Conservation (phyloP, 64 coral and sea anemone species). For the Exaiptasia diaphana region DNA sequence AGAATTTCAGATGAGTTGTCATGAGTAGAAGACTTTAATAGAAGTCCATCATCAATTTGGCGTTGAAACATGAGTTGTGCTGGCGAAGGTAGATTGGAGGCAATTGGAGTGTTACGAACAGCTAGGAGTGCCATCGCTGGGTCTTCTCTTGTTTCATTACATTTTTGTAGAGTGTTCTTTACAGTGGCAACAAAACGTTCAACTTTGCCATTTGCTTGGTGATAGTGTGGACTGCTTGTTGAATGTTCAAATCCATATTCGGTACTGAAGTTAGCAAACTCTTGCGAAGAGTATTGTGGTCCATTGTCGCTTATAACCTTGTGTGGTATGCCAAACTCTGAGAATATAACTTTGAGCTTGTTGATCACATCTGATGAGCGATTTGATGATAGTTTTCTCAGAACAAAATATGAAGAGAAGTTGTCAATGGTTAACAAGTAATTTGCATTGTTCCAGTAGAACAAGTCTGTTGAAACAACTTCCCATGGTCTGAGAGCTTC, state of each 20-base stretch:
- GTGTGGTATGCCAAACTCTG: constrained; percentile 42
- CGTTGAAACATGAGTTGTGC: neutral
- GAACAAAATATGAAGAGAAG: constrained; percentile 31
- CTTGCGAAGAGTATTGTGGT: constrained; percentile 1
- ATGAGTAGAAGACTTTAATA: neutral
- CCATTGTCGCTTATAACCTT: constrained; percentile 45
- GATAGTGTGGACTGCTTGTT: neutral
- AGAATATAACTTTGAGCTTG: constrained; percentile 41
- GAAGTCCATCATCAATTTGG: neutral
- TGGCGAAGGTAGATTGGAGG: neutral
- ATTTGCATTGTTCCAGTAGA: neutral
- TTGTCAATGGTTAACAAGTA: neutral
- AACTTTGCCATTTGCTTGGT: constrained; percentile 6
- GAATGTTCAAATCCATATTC: neutral
- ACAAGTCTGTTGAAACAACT: constrained; percentile 1
- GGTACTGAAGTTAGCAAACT: constrained; percentile 17
- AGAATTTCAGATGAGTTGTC: no score
- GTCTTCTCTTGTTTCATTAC: no score
- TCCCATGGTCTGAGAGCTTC: constrained; percentile 17
- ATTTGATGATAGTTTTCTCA: constrained; percentile 7
- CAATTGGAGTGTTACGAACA: constrained; percentile 10
- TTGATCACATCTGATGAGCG: neutral
- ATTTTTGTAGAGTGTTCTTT: neutral
- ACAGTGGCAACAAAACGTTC: constrained; percentile 11
- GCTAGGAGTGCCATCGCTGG: neutral